These are phyloP conservation scores for Incurvaria masculella DNA, from an alignment of 2,888 invertebrate genomes.

Conservation along the genomic window DNA sequence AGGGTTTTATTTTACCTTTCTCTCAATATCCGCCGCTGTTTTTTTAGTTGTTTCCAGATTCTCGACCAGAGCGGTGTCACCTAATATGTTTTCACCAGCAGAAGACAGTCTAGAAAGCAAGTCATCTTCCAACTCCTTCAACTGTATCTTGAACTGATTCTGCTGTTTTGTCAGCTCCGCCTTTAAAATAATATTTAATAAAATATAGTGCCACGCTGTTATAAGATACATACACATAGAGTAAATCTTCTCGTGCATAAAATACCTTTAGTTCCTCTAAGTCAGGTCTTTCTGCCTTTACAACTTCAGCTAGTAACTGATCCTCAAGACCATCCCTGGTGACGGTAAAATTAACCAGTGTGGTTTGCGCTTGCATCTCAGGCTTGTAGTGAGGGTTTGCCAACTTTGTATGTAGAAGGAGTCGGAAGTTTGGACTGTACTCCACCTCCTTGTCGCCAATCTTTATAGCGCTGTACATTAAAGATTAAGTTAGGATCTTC, in stretches of 20 bases:
- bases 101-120: conserved; percentile 85
- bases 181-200: conserved; percentile 24
- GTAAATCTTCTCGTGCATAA: too few relatives aligned
- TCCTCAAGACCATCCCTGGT: conserved; percentile 95
- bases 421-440: conserved; percentile 80
- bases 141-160: conserved; percentile 94
- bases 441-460: conserved; percentile 97
- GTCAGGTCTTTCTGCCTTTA: conserved; percentile 95
- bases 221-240: too few relatives aligned
- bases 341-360: conserved; percentile 95
- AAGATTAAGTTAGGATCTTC: too few relatives aligned
- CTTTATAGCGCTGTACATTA: conserved; percentile 86
- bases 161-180: conserved; percentile 94
- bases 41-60: conserved; percentile 95
- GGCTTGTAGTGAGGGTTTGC: conserved; percentile 98
- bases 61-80: conserved; percentile 92
- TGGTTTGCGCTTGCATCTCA: conserved; percentile 98
- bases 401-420: conserved; percentile 91
- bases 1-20: conserved; percentile 56
- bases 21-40: conserved; percentile 94
- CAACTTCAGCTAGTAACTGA: conserved; percentile 93
- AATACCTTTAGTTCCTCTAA: conserved; percentile 82
- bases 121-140: conserved; percentile 92
- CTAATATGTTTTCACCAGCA: conserved; percentile 90
- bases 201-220: neutral